Evolutionary conservation across 2,888 invertebrate genomes (phyloP).

Genomic region (Peribatodes rhomboidaria): DNA sequence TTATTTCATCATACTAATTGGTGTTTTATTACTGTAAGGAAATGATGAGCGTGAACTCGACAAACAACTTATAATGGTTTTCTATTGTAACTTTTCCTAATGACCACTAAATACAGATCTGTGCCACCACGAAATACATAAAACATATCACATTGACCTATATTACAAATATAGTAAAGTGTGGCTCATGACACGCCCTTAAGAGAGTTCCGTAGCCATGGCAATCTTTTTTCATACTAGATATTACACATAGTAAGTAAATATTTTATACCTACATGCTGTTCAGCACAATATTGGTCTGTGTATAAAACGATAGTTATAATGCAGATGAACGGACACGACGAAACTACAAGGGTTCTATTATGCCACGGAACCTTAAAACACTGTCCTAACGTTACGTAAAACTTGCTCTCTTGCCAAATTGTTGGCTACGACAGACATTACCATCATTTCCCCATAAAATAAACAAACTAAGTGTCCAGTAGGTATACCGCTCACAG

Average conservation of each 20-base stretch:
- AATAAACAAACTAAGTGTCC: background rate
- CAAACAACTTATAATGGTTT: background rate
- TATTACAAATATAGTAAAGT: background rate
- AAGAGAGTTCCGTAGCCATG: background rate
- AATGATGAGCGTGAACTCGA: background rate
- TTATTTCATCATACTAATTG: constrained; percentile 33
- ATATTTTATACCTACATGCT: too few relatives aligned
- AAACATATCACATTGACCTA: constrained; percentile 5
- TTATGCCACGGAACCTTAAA: background rate
- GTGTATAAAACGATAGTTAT: too few relatives aligned
- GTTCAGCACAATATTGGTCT: too few relatives aligned
- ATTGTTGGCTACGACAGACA: background rate
- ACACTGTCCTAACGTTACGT: background rate
- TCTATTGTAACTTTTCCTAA: background rate
- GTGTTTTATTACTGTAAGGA: constrained; percentile 14
- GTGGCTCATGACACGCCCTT: background rate
- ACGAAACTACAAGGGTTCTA: too few relatives aligned
- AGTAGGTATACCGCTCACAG: too few relatives aligned
- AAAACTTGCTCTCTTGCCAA: constrained; percentile 1
- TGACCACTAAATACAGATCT: background rate
- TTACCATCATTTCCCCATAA: constrained; percentile 1
- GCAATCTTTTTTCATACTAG: too few relatives aligned
- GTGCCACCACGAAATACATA: background rate
- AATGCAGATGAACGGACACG: too few relatives aligned
- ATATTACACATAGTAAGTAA: too few relatives aligned